phyloP scores from a whole-genome alignment of 2,113 vertebrate genomes.

The Mirza zaza region DNA sequence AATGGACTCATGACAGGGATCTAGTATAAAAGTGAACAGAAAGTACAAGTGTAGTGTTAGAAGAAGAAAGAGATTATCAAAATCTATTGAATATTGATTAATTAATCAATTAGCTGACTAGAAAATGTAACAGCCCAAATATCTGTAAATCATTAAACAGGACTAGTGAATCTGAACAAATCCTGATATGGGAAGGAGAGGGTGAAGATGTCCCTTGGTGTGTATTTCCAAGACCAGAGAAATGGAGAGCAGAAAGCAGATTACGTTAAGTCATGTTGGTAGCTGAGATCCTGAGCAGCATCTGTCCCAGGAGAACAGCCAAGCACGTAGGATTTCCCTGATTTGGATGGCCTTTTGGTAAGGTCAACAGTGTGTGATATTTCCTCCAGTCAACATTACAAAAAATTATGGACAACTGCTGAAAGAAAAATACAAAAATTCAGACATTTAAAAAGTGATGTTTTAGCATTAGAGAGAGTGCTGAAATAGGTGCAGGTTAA shows the following conservation, averaged over 20 bases:
- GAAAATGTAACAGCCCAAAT: background rate
- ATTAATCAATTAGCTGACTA: background rate
- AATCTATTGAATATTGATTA: background rate
- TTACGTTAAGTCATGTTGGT: background rate
- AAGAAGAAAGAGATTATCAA: background rate
- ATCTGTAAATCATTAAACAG: background rate
- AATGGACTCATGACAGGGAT: background rate
- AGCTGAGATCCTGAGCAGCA: background rate
- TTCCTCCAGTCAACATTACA: background rate
- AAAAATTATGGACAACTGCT: background rate
- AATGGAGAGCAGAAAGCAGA: background rate
- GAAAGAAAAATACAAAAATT: background rate
- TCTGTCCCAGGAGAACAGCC: background rate
- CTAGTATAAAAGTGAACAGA: background rate
- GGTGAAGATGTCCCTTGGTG: fast-evolving
- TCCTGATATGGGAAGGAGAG: background rate
- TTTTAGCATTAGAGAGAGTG: background rate
- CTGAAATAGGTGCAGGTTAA: background rate
- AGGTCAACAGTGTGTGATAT: background rate
- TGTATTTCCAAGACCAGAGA: background rate
- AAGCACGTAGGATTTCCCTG: background rate
- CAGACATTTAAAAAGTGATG: background rate
- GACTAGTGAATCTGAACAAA: background rate
- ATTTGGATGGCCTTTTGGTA: background rate
- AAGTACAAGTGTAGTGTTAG: background rate